Base-by-base conservation (phyloP, 2,113 vertebrate genomes). In the Forbesichthys papilliferus region DNA sequence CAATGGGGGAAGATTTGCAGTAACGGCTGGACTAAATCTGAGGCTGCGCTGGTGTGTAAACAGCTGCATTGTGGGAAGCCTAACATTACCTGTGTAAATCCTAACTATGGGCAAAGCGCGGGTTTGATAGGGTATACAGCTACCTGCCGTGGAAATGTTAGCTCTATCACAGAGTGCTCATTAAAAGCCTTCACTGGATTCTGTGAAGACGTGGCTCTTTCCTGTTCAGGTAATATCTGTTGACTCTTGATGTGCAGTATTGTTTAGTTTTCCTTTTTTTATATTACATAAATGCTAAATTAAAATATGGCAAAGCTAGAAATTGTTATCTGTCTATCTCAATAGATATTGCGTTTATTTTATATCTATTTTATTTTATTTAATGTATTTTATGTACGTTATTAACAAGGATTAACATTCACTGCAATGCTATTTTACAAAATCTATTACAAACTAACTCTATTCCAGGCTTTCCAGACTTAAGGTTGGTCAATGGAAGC, bases 1-100 rank as follows among this genome's bases (percentile, higher is more conserved):
- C 11, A 1, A 0, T 90, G 88, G 88, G 75, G 70, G 5, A 85
- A 81, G 16, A 9, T 91, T 2, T 92, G 92, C 69, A 80, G 48
- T n/a, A 67, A 68, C 48, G 13, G 51, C 61, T 92, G 87, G 90
- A 34, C 61, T 33, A 0, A 12, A 0, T 12, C 11, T 12, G 71
- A 84, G 51, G 73, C 86, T 13, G 0, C 6, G 5, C 1, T 89
- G 60, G 54, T 89, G 9, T 92, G 91, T 48, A 64, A 68, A 9
- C 87, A 91, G 42, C 66, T 92, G 5, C 0, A 27, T 0, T 92
- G 91, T 71, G 91, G 91, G 4, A 1, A 1, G 7, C 82, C 86
- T 0, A 59, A 75, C 47, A 62, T 59, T 48, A 0, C 1, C 2
- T 33, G 58, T 3, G 58, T 69, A n/a, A 1, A 0, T 0, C 60